A percentile compares a stretch with the other conserved stretches of the same genome.
These are phyloP conservation scores for Ianthella basta DNA, from an alignment of 37 sponge, comb jelly and placozoan genomes.

Conservation along the genomic window DNA sequence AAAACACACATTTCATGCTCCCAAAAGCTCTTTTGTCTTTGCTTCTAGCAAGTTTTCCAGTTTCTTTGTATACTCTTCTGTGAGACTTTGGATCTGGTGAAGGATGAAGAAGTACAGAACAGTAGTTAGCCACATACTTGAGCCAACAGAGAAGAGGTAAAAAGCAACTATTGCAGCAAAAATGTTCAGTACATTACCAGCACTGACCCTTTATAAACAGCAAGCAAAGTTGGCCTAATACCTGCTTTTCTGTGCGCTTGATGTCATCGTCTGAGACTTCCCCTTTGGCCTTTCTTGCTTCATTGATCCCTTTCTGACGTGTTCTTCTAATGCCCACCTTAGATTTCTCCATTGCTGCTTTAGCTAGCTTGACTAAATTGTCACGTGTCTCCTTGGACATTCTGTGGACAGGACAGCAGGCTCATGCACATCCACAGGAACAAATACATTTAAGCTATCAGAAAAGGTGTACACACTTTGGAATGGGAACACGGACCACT, in stretches of 20 bases:
- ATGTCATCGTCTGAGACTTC: conserved; percentile 67
- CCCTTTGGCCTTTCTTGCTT: conserved; percentile 39
- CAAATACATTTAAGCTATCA: neutral
- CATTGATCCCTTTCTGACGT: conserved; percentile 64
- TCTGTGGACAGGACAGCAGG: conserved; percentile 28
- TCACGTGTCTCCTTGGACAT: conserved; percentile 76
- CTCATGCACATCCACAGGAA: neutral
- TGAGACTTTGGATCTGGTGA: conserved; percentile 59
- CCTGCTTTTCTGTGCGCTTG: conserved; percentile 60
- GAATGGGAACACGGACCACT: conserved; percentile 64
- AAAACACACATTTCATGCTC: neutral
- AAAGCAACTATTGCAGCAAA: too few species aligned
- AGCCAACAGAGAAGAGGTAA: too few species aligned
- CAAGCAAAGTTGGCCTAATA: neutral
- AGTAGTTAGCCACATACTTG: neutral
- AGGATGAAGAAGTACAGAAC: neutral
- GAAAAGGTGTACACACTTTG: conserved; percentile 57
- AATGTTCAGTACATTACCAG: too few species aligned
- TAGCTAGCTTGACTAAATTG: conserved; percentile 70
- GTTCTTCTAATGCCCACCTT: conserved; percentile 64
- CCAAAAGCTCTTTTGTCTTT: conserved; percentile 55
- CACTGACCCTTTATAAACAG: neutral
- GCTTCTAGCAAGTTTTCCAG: conserved; percentile 58
- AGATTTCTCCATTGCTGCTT: conserved; percentile 66
- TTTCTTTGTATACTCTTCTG: conserved; percentile 50